phyloP scores from a whole-genome alignment of 2,797 vertebrate species.

The Falco columbarius region DNA sequence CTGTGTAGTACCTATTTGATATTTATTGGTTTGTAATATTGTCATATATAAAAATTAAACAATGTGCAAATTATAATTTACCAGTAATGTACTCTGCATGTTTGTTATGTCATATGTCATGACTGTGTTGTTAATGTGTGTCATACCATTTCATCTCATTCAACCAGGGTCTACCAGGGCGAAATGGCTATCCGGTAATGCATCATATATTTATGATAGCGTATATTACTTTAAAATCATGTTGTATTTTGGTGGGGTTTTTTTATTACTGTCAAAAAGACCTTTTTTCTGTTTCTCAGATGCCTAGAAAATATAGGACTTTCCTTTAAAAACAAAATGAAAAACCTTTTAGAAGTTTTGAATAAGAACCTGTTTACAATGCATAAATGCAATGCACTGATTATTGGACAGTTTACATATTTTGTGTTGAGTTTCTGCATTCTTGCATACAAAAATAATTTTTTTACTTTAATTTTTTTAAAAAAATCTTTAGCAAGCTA shows the following conservation, averaged over 20 bases:
- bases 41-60: background rate
- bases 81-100: slow-evolving; percentile 22
- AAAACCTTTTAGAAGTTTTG: background rate
- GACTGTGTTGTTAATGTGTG: slow-evolving; percentile 64
- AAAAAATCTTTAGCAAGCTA: background rate
- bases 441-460: background rate
- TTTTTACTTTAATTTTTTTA: slow-evolving; percentile 4
- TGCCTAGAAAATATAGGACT: background rate
- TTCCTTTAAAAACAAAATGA: background rate
- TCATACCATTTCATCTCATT: slow-evolving; percentile 72
- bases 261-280: background rate
- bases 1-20: background rate
- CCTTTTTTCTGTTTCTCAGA: background rate
- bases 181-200: slow-evolving; percentile 73
- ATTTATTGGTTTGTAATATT: background rate
- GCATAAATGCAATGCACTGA: background rate
- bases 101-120: slow-evolving; percentile 48
- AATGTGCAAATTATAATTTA: background rate
- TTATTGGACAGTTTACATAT: background rate
- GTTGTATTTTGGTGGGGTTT: background rate
- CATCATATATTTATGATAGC: slow-evolving; percentile 45
- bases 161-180: slow-evolving; percentile 71
- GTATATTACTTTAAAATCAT: background rate
- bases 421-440: slow-evolving; percentile 17
- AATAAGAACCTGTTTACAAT: background rate